These are phyloP conservation scores for Salvator merianae DNA, from an alignment of 2,113 vertebrate species.

Conservation along the genomic window DNA sequence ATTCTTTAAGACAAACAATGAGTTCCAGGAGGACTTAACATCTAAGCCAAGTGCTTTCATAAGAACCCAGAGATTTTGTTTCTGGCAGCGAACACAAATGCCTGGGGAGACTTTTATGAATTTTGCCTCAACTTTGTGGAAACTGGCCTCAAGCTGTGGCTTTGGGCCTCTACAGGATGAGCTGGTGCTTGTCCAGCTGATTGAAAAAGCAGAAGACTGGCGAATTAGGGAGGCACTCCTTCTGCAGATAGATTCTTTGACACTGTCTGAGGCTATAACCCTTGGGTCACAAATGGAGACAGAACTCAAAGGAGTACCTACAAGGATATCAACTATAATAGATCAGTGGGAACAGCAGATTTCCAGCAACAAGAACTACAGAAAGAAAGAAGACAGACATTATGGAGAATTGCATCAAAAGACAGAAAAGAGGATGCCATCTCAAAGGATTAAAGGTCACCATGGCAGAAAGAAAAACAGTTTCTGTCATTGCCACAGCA, in stretches of 20 bases:
- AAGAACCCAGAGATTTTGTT: conserved; percentile 39
- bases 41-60: background rate
- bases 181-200: conserved; percentile 50
- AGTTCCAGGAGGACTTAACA: conserved; percentile 43
- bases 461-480: conserved; percentile 25
- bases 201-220: conserved; percentile 41
- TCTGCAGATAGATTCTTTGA: conserved; percentile 31
- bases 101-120: conserved; percentile 41
- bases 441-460: conserved; percentile 4
- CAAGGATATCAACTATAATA: conserved; percentile 31
- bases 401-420: background rate
- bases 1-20: conserved; percentile 41
- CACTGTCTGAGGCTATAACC: conserved; percentile 33
- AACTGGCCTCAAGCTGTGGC: conserved; percentile 42
- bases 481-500: conserved; percentile 14
- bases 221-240: conserved; percentile 9
- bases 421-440: conserved; percentile 16
- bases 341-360: conserved; percentile 44
- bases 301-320: background rate
- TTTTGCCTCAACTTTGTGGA: conserved; percentile 36
- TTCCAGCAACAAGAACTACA: conserved; percentile 21
- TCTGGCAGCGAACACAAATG: conserved; percentile 40
- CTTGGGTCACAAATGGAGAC: conserved; percentile 52
- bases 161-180: conserved; percentile 58
- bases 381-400: background rate